Percentiles rank a stretch among this genome's conserved stretches.
phyloP scores from a whole-genome alignment of 2,797 vertebrate species.

The Chaenodraco wilsoni region DNA sequence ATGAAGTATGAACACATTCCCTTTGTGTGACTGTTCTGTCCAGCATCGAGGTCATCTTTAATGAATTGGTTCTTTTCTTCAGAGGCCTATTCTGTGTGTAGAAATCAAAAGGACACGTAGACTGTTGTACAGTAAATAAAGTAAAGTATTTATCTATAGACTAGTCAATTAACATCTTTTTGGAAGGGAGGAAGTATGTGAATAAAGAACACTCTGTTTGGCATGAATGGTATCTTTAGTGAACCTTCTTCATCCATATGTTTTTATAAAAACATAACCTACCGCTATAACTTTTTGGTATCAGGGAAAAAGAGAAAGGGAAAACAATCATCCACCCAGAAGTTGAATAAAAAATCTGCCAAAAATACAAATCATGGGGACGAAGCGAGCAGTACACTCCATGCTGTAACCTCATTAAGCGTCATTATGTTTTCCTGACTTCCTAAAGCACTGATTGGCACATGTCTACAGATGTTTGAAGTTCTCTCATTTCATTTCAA shows the following conservation, averaged over 20 bases:
- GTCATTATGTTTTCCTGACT: neutral
- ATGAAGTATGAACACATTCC: conserved; percentile 41
- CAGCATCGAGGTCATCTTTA: conserved; percentile 64
- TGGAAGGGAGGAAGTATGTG: neutral
- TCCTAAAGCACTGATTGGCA: neutral
- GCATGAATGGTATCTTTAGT: neutral
- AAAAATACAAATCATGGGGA: conserved; percentile 21
- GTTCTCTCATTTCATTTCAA: conserved; percentile 20
- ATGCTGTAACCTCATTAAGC: neutral
- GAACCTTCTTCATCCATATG: neutral
- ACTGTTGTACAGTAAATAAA: neutral
- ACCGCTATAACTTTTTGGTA: no score
- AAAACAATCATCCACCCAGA: conserved; percentile 21
- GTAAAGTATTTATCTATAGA: neutral
- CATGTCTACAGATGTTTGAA: conserved; percentile 2
- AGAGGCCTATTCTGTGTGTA: conserved; percentile 33
- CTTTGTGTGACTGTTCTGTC: conserved; percentile 50
- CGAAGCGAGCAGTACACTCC: neutral
- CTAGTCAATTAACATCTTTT: neutral
- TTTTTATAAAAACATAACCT: no score
- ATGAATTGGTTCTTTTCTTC: conserved; percentile 62
- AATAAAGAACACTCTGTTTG: neutral
- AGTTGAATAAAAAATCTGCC: neutral
- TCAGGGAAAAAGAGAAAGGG: neutral
- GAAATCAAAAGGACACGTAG: conserved; percentile 23